Evolutionary conservation across 2,888 invertebrate species (phyloP).

Genomic region (Beris chalybata): DNA sequence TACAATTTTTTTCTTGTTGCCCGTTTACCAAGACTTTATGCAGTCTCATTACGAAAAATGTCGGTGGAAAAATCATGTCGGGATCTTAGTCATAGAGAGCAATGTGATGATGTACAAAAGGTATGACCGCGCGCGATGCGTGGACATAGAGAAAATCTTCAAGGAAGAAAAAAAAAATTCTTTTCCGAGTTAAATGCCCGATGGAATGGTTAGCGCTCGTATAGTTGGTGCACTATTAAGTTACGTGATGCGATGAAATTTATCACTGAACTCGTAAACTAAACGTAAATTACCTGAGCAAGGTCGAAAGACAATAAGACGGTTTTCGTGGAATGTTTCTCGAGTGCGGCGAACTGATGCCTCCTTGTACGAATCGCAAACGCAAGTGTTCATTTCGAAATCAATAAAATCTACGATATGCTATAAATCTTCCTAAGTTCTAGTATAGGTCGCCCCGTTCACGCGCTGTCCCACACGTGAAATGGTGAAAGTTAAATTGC

Average conservation of each 20-base stretch:
- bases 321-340: constrained; percentile 6
- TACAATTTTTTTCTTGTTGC: constrained; percentile 27
- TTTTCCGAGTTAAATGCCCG: too few species aligned
- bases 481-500: constrained; percentile 21
- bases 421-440: constrained; percentile 8
- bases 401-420: constrained; percentile 20
- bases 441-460: background rate
- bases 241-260: constrained; percentile 36
- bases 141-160: too few species aligned
- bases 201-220: too few species aligned
- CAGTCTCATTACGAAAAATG: too few species aligned
- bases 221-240: background rate
- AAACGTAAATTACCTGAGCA: constrained; percentile 29
- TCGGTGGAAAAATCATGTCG: too few species aligned
- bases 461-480: background rate
- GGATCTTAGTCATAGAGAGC: too few species aligned
- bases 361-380: background rate
- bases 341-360: constrained; percentile 4
- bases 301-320: constrained; percentile 27
- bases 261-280: constrained; percentile 36
- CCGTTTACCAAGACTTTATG: too few species aligned
- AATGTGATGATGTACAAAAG: too few species aligned
- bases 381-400: constrained; percentile 14
- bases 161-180: too few species aligned
- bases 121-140: too few species aligned